These are phyloP conservation scores for Abrostola triplasia DNA, from an alignment of 2,888 invertebrate genomes.

Conservation along the genomic window DNA sequence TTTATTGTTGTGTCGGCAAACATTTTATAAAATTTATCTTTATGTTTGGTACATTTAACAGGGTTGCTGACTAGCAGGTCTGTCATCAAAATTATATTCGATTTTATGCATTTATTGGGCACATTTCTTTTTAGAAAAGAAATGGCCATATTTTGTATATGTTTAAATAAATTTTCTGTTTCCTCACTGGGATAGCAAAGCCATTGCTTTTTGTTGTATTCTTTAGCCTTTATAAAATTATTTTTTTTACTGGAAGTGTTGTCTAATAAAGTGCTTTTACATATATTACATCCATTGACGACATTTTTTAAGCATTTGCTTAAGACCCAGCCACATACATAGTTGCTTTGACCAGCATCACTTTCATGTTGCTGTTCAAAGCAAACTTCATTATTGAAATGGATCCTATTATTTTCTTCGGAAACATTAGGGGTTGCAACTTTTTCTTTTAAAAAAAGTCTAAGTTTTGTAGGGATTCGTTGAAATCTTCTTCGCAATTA, in stretches of 20 bases:
- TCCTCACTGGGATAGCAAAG: constrained; percentile 24
- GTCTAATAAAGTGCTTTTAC: constrained; percentile 4
- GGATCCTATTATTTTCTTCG: constrained; percentile 9
- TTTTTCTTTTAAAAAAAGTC: constrained; percentile 21
- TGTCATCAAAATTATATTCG: constrained; percentile 2
- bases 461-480: constrained; percentile 12
- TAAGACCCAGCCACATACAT: constrained; percentile 25
- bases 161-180: constrained; percentile 11
- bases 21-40: not conserved
- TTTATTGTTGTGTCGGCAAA: constrained; percentile 16
- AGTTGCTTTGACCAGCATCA: constrained; percentile 26
- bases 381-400: constrained; percentile 11
- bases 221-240: constrained; percentile 18
- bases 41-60: constrained; percentile 9
- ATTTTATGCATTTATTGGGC: constrained; percentile 8
- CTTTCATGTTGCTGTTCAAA: constrained; percentile 1
- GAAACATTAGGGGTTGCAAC: constrained; percentile 12
- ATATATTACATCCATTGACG: no score
- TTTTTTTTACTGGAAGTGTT: constrained; percentile 5
- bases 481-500: constrained; percentile 12
- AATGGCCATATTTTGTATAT: constrained; percentile 18
- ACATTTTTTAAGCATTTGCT: constrained; percentile 17
- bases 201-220: constrained; percentile 21
- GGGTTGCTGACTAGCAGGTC: not conserved
- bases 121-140: constrained; percentile 10